phyloP scores from a whole-genome alignment of 2,888 invertebrate genomes.

The Drosophila mulleri region DNA sequence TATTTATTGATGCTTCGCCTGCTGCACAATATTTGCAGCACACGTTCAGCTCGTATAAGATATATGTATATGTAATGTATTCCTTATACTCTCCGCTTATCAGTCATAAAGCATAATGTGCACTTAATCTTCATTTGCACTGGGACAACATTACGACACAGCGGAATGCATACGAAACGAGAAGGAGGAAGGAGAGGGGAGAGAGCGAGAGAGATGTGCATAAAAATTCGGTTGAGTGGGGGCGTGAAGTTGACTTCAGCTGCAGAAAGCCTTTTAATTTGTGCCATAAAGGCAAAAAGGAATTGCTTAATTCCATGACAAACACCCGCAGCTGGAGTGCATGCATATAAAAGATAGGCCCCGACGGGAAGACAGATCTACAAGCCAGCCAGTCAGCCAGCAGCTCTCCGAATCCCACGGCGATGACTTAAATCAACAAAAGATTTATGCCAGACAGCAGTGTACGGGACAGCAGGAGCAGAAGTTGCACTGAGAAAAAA shows the following conservation, averaged over 20 bases:
- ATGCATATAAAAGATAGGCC: slow-evolving; percentile 35
- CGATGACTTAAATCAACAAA: slow-evolving; percentile 78
- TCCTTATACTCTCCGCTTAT: slow-evolving; percentile 40
- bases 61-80: slow-evolving; percentile 30
- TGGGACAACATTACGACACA: slow-evolving; percentile 24
- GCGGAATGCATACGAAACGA: slow-evolving; percentile 4
- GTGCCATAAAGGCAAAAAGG: slow-evolving; percentile 68
- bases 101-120: slow-evolving; percentile 54
- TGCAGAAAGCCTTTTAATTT: slow-evolving; percentile 68
- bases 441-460: slow-evolving; percentile 69
- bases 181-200: neutral
- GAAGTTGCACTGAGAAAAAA: slow-evolving; percentile 22
- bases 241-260: slow-evolving; percentile 18
- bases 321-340: slow-evolving; percentile 49
- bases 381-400: neutral
- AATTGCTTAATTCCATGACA: slow-evolving; percentile 77
- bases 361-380: slow-evolving; percentile 8
- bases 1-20: slow-evolving; percentile 17
- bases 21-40: slow-evolving; percentile 6
- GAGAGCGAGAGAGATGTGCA: neutral
- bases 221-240: slow-evolving; percentile 13
- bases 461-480: neutral
- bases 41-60: slow-evolving; percentile 10
- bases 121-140: slow-evolving; percentile 61
- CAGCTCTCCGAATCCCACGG: slow-evolving; percentile 25